Conservation (phyloP, 2,113 vertebrate genomes). For the Crotalus helleri region DNA sequence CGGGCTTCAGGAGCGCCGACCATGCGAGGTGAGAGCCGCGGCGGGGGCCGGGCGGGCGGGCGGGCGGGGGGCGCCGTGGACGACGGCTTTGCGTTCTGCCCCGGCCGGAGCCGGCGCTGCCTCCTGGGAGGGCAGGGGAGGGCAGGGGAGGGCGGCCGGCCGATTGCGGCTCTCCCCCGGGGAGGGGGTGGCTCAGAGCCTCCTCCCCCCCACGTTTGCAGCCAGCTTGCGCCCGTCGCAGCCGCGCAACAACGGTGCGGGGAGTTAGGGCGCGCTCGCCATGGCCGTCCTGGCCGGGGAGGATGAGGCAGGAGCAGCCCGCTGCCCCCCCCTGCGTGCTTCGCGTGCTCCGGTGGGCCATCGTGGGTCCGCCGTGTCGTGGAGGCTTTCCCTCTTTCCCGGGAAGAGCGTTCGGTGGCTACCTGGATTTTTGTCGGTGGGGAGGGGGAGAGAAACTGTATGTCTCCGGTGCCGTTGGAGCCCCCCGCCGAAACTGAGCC, state of each 20-base stretch:
- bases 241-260: not conserved
- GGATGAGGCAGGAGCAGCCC: not conserved
- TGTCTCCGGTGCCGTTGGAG: not conserved
- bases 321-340: not conserved
- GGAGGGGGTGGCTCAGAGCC: not conserved
- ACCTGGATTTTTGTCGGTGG: not conserved
- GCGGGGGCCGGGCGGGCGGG: not conserved
- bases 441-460: not conserved
- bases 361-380: not conserved
- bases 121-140: not conserved
- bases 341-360: not conserved
- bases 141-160: no score
- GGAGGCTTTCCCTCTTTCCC: not conserved
- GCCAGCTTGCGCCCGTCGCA: not conserved
- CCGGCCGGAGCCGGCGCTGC: not conserved
- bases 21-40: slow-evolving; percentile 84
- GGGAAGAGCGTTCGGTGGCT: not conserved
- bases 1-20: slow-evolving; percentile 91
- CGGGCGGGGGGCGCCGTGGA: no score
- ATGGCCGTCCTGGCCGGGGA: not conserved
- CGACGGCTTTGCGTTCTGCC: not conserved
- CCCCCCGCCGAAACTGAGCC: rapidly evolving
- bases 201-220: not conserved
- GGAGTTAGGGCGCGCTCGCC: not conserved
- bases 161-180: not conserved